Base-by-base conservation (phyloP, 2,113 vertebrate genomes). In the Edolisoma coerulescens region DNA sequence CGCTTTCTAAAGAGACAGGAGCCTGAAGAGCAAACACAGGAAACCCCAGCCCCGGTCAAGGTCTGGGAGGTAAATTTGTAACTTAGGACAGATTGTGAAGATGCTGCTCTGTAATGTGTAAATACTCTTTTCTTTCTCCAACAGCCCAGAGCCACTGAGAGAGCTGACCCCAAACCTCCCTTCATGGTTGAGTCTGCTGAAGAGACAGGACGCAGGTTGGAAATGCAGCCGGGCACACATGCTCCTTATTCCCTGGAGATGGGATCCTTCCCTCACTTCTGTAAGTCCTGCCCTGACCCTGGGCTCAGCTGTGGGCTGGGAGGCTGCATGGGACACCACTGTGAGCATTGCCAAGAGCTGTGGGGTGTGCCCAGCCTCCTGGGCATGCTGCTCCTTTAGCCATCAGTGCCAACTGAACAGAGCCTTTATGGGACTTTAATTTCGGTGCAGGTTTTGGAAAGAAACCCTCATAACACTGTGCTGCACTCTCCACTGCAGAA, bases 21-120 rank as follows among this genome's bases (percentile, higher is more conserved):
- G 84, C 83, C 74, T 2, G 4, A 54, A 95, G 45, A 96, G 93
- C 95, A 96, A 96, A 96, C 86, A 93, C 85, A 89, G 86, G 80
- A 94, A 96, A 82, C 76, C 57, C 87, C 83, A 92, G 73, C 28
- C 41, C 69, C 0, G 95, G 97, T 97, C 97, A 97, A 97, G 96
- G 97, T 97, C 97, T 96, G 91, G 57, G 88, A 89, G 76, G 95
- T 97, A 97, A 97, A 97, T 97, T 94, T 96, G 90, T 97, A 96
- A 97, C 95, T 94, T 33, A 8, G 95, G 69, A 53, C 44, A 39
- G 87, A 93, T 76, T 7, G 22, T 78, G 69, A 92, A 84, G 93
- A 95, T 96, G 93, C 88, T 84, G 69, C 68, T 86, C 59, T 75
- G 41, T 53, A 64, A 78, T 23, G 20, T 28, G 76, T 84, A 95